Conservation (phyloP, 2,797 vertebrate species). For the Coccyzus lansbergi region DNA sequence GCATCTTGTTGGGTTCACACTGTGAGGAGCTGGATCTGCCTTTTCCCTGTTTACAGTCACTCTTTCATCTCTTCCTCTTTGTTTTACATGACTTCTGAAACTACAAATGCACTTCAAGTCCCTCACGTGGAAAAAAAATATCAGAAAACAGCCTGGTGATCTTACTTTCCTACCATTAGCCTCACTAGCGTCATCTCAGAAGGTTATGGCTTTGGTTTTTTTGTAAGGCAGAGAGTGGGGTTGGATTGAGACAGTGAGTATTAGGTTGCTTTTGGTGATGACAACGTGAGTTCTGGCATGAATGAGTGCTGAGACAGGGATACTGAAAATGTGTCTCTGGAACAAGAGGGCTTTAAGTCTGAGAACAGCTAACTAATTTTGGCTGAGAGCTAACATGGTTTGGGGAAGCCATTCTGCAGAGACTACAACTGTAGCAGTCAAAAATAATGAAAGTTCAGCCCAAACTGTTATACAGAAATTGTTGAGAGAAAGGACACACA, state of each 20-base stretch:
- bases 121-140: neutral
- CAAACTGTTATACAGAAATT: neutral
- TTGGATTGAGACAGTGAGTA: neutral
- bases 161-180: neutral
- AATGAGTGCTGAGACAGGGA: neutral
- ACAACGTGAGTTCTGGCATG: neutral
- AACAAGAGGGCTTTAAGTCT: slow-evolving; percentile 18
- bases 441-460: slow-evolving; percentile 23
- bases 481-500: neutral
- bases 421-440: slow-evolving; percentile 24
- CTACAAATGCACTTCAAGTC: neutral
- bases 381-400: neutral
- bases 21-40: neutral
- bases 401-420: slow-evolving; percentile 21
- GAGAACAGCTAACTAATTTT: slow-evolving; percentile 4
- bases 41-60: neutral
- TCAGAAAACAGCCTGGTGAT: neutral
- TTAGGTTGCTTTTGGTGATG: neutral
- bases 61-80: neutral
- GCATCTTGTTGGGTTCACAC: neutral
- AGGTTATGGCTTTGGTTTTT: neutral
- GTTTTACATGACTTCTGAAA: neutral
- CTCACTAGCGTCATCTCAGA: neutral
- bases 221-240: neutral
- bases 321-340: neutral